These are phyloP conservation scores for Pyrocephalus nanus DNA, from an alignment of 2,797 vertebrate species.

Conservation along the genomic window DNA sequence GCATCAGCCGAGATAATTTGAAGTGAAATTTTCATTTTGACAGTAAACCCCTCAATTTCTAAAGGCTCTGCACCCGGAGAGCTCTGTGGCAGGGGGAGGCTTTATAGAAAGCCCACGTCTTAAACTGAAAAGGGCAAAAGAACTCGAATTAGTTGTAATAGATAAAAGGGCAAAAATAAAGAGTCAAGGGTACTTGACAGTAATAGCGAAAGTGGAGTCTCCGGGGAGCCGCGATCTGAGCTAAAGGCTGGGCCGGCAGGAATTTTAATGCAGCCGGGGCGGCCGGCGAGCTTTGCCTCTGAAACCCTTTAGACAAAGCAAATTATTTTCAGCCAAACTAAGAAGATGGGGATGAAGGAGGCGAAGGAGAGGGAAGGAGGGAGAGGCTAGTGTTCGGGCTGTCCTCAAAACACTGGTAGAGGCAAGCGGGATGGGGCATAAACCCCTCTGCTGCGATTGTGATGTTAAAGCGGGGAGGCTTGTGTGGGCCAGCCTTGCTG, in stretches of 20 bases:
- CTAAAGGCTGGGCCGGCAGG: slow-evolving; percentile 82
- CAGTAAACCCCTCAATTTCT: slow-evolving; percentile 93
- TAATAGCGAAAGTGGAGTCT: slow-evolving; percentile 93
- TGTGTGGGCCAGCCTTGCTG: not conserved
- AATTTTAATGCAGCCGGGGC: slow-evolving; percentile 91
- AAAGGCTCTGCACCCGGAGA: slow-evolving; percentile 82
- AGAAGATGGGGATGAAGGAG: not conserved
- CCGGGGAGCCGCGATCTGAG: slow-evolving; percentile 83
- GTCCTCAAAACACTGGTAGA: not conserved
- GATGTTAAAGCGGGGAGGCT: not conserved
- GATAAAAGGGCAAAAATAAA: slow-evolving; percentile 99
- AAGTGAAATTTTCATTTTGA: slow-evolving; percentile 94
- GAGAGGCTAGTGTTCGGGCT: not conserved
- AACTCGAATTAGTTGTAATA: slow-evolving; percentile 99
- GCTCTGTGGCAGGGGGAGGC: slow-evolving; percentile 79
- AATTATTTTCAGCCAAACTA: slow-evolving; percentile 65
- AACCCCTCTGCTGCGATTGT: not conserved
- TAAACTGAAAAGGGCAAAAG: slow-evolving; percentile 99
- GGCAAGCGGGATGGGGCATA: not conserved
- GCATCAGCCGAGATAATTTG: slow-evolving; percentile 90
- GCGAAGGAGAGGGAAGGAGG: not conserved
- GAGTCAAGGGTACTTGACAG: slow-evolving; percentile 99
- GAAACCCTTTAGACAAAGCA: slow-evolving; percentile 80
- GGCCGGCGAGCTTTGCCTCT: slow-evolving; percentile 72
- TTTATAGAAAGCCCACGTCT: slow-evolving; percentile 89